Conservation (phyloP, 2,113 vertebrate species). For the Lophius piscatorius region DNA sequence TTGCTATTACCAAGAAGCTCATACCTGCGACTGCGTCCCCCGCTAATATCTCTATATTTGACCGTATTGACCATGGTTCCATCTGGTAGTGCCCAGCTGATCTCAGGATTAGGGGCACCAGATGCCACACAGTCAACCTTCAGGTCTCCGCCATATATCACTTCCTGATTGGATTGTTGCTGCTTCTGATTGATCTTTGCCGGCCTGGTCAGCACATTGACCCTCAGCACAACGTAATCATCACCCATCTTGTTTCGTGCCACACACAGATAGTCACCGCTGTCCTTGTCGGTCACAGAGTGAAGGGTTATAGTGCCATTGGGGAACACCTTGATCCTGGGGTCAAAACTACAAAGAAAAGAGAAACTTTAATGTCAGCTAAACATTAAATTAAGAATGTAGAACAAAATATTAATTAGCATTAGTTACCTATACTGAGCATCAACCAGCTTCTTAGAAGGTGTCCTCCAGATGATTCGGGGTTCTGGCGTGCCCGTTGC, state of each 20-base stretch:
- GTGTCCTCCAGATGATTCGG: slow-evolving; percentile 89
- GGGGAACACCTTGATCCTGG: slow-evolving; percentile 83
- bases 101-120: slow-evolving; percentile 88
- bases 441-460: slow-evolving; percentile 89
- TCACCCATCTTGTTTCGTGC: slow-evolving; percentile 90
- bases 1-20: slow-evolving; percentile 68
- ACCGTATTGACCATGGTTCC: slow-evolving; percentile 88
- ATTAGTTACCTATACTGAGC: slow-evolving; percentile 84
- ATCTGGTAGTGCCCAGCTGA: slow-evolving; percentile 91
- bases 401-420: background rate
- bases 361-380: background rate
- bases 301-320: slow-evolving; percentile 88
- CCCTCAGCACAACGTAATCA: slow-evolving; percentile 83
- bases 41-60: slow-evolving; percentile 75
- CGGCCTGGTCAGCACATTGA: slow-evolving; percentile 86
- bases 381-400: background rate
- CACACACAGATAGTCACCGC: slow-evolving; percentile 90
- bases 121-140: slow-evolving; percentile 92
- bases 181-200: slow-evolving; percentile 88
- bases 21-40: slow-evolving; percentile 81
- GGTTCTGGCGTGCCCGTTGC: slow-evolving; percentile 89
- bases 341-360: slow-evolving; percentile 78
- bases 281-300: slow-evolving; percentile 86
- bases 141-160: slow-evolving; percentile 83
- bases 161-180: slow-evolving; percentile 79